phyloP scores from a whole-genome alignment of 2,113 vertebrate species.

The Chascanopsetta lugubris region DNA sequence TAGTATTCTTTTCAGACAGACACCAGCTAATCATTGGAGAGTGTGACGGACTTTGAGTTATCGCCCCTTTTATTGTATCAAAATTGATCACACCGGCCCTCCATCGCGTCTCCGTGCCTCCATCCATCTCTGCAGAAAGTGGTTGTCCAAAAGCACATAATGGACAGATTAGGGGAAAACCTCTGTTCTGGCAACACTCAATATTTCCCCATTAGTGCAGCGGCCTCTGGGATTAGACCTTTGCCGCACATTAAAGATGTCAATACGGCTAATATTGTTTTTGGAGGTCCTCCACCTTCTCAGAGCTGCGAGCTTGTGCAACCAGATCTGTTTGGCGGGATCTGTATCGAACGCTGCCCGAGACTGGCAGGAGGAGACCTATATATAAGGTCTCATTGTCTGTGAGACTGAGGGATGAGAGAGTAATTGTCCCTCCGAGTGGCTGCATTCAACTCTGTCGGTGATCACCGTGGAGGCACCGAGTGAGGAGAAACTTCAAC shows the following conservation, averaged over 20 bases:
- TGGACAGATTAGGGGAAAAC: conserved; percentile 76
- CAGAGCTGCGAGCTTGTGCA: conserved; percentile 66
- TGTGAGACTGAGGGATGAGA: conserved; percentile 17
- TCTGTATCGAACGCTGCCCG: conserved; percentile 60
- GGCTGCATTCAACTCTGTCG: conserved; percentile 2
- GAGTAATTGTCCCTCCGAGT: conserved; percentile 10
- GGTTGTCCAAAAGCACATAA: conserved; percentile 69
- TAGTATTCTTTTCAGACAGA: conserved; percentile 62
- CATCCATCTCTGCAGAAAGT: conserved; percentile 63
- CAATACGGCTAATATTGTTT: conserved; percentile 81
- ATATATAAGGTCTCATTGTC: conserved; percentile 29
- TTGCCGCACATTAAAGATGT: conserved; percentile 80
- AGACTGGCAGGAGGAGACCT: conserved; percentile 54
- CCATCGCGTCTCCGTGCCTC: conserved; percentile 58
- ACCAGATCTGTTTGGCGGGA: conserved; percentile 72
- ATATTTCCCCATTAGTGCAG: conserved; percentile 81
- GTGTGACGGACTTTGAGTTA: conserved; percentile 75
- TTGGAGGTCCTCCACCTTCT: conserved; percentile 72
- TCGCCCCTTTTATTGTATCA: conserved; percentile 74
- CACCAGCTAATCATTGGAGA: conserved; percentile 55
- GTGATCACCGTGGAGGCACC: background rate
- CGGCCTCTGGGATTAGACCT: conserved; percentile 78
- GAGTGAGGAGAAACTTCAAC: no score
- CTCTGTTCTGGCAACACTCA: conserved; percentile 79
- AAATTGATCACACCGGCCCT: conserved; percentile 70